Percentiles rank a stretch among this genome's conserved stretches.
These are phyloP conservation scores for Rambutsinella grinnellia DNA, from an alignment of 2,888 invertebrate species.

Conservation along the genomic window DNA sequence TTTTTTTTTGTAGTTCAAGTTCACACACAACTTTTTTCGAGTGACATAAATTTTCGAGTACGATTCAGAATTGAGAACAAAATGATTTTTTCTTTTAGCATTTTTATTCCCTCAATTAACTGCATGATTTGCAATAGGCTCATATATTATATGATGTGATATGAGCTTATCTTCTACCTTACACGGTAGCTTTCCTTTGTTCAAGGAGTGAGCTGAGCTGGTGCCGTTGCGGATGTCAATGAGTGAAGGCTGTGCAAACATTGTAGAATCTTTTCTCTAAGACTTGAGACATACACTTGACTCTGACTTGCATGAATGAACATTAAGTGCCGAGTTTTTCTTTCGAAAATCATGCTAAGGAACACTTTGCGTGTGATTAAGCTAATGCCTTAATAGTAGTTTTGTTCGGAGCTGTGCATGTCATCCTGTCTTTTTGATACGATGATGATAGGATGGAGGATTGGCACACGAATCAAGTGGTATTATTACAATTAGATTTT, in stretches of 20 bases:
- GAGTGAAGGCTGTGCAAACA: too few species aligned
- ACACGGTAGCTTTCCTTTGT: too few species aligned
- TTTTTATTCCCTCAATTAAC: constrained; percentile 45
- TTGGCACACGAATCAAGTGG: background rate
- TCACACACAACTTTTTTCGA: constrained; percentile 19
- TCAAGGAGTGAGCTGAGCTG: too few species aligned
- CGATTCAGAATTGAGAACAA: constrained; percentile 45
- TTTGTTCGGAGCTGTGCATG: background rate
- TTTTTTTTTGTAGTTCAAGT: constrained; percentile 37
- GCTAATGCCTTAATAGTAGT: background rate
- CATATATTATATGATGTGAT: background rate
- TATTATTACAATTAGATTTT: background rate
- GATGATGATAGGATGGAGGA: constrained; percentile 1
- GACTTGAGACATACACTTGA: background rate
- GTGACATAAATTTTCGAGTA: constrained; percentile 39
- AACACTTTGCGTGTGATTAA: background rate
- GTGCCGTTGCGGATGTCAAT: too few species aligned
- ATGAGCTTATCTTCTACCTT: background rate
- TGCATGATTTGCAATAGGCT: constrained; percentile 27
- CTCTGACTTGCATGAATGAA: constrained; percentile 37
- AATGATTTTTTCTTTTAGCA: constrained; percentile 30
- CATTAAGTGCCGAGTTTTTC: constrained; percentile 40
- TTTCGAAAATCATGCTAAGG: constrained; percentile 25
- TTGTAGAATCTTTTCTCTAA: too few species aligned
- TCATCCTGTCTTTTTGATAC: background rate